phyloP scores from a whole-genome alignment of 1,140 invertebrate genomes.

The Lordiphosa stackelbergi region DNA sequence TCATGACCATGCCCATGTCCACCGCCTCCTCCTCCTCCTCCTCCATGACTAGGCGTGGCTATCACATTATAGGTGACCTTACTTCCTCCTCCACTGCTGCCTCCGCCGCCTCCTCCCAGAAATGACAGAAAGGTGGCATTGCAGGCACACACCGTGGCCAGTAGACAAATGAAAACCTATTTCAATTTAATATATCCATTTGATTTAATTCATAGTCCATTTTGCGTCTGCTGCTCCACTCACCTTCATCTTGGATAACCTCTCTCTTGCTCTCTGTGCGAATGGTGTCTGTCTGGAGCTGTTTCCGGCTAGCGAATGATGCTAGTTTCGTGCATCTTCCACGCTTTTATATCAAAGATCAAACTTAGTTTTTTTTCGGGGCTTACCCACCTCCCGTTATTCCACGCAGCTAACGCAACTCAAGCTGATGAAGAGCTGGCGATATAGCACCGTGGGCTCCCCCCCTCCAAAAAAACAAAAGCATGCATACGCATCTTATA shows the following conservation, averaged over 20 bases:
- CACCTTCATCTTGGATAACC: slow-evolving; percentile 57
- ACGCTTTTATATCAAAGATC: slow-evolving; percentile 62
- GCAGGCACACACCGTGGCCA: slow-evolving; percentile 56
- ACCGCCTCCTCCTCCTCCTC: slow-evolving; percentile 13
- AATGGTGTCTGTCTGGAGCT: slow-evolving; percentile 36
- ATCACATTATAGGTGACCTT: slow-evolving; percentile 62
- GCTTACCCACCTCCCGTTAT: slow-evolving; percentile 41
- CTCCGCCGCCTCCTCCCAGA: slow-evolving; percentile 49
- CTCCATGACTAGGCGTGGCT: slow-evolving; percentile 45
- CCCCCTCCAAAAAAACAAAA: slow-evolving; percentile 22
- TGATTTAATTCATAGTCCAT: slow-evolving; percentile 15
- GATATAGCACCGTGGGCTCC: slow-evolving; percentile 38
- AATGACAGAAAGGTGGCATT: slow-evolving; percentile 65
- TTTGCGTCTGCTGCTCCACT: slow-evolving; percentile 27
- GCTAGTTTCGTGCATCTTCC: slow-evolving; percentile 33
- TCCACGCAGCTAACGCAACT: slow-evolving; percentile 13
- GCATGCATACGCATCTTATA: slow-evolving; percentile 10
- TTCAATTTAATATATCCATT: slow-evolving; percentile 18
- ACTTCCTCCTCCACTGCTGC: slow-evolving; percentile 27
- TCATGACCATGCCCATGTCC: slow-evolving; percentile 16
- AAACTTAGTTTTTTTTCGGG: slow-evolving; percentile 12
- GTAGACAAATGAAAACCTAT: slow-evolving; percentile 64
- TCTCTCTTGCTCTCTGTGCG: slow-evolving; percentile 6
- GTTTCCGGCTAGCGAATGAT: slow-evolving; percentile 60
- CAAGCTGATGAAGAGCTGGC: slow-evolving; percentile 25